These are phyloP conservation scores for Mylabris sibirica DNA, from an alignment of 2,888 invertebrate genomes.

Conservation along the genomic window DNA sequence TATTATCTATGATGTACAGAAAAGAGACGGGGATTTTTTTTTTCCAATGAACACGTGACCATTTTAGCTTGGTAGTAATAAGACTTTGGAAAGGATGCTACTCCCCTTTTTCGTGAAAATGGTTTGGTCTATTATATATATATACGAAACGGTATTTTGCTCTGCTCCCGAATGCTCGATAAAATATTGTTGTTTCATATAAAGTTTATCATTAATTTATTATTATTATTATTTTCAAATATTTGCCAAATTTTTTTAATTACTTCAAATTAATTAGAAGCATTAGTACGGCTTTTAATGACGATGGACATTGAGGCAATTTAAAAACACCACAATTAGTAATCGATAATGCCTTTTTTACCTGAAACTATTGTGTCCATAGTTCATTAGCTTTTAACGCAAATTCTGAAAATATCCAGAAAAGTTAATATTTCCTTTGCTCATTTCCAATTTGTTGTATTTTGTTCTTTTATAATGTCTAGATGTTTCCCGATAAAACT, in stretches of 20 bases:
- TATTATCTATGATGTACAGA: slow-evolving; percentile 21
- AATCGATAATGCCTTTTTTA: slow-evolving; percentile 13
- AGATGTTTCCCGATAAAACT: background rate
- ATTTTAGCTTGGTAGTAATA: slow-evolving; percentile 47
- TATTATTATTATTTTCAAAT: slow-evolving; percentile 20
- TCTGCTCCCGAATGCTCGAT: slow-evolving; percentile 48
- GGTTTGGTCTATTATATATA: slow-evolving; percentile 55
- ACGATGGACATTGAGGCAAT: background rate
- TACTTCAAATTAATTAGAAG: slow-evolving; percentile 10
- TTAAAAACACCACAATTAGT: background rate
- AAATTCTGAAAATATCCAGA: background rate
- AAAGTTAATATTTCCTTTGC: background rate
- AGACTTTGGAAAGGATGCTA: slow-evolving; percentile 54
- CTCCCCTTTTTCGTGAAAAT: slow-evolving; percentile 59
- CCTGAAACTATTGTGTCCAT: background rate
- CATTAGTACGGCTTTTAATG: background rate
- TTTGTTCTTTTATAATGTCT: background rate
- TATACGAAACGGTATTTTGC: slow-evolving; percentile 58
- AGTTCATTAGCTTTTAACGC: background rate
- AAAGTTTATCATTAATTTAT: slow-evolving; percentile 23
- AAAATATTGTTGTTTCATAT: slow-evolving; percentile 50
- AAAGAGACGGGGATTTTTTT: slow-evolving; percentile 36
- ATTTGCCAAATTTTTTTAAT: slow-evolving; percentile 12
- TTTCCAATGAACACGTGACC: slow-evolving; percentile 46
- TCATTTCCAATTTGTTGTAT: no score